Conservation (phyloP, 2,888 invertebrate species). For the Allolobophora icterica region DNA sequence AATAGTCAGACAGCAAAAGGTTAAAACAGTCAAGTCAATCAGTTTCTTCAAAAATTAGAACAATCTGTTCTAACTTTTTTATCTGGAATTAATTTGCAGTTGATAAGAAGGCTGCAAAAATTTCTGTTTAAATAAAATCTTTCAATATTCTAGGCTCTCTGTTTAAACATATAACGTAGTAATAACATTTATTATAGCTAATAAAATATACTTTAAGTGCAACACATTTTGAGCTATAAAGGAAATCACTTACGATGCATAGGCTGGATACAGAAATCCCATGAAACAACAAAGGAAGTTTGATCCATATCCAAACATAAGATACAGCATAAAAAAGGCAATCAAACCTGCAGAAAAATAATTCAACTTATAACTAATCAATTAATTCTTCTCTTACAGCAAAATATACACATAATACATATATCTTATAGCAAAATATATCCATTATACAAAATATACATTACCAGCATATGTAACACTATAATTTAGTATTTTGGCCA, state of each 20-base stretch:
- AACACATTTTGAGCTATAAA: neutral
- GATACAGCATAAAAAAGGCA: slow-evolving; percentile 72
- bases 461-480: no score
- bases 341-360: slow-evolving; percentile 33
- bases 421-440: no score
- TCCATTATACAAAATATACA: no score
- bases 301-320: slow-evolving; percentile 94
- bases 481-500: no score
- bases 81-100: neutral
- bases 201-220: neutral
- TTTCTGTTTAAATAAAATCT: neutral
- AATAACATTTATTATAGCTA: neutral
- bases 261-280: slow-evolving; percentile 95
- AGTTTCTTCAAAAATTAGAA: no score
- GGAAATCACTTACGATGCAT: slow-evolving; percentile 70
- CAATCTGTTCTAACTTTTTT: no score
- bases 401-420: neutral
- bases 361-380: neutral
- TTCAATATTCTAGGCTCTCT: neutral
- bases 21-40: neutral
- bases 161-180: neutral
- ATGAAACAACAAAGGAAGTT: slow-evolving; percentile 92
- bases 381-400: neutral
- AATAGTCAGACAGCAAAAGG: neutral
- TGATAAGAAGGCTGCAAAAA: neutral